Conservation (phyloP, 2,888 invertebrate species). For the Prenolepis imparis region DNA sequence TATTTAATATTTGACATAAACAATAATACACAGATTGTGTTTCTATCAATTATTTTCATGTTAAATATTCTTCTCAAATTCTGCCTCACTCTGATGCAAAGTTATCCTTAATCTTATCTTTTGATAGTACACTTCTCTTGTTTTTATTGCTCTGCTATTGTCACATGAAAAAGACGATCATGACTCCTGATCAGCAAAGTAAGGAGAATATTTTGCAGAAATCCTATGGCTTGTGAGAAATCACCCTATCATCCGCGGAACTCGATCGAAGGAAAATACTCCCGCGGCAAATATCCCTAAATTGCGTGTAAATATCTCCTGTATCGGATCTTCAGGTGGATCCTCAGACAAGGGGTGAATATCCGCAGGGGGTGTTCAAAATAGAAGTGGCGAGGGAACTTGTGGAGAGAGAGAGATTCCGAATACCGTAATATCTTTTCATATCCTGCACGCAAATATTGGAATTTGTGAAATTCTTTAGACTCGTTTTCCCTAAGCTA, state of each 20-base stretch:
- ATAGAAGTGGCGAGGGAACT: slow-evolving; percentile 66
- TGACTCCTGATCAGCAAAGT: slow-evolving; percentile 32
- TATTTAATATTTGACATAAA: neutral
- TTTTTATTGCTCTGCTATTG: neutral
- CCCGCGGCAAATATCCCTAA: slow-evolving; percentile 77
- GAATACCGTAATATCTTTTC: slow-evolving; percentile 68
- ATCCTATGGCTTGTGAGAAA: slow-evolving; percentile 55
- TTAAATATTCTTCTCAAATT: neutral
- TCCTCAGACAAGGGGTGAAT: slow-evolving; percentile 68
- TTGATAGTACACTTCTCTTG: neutral
- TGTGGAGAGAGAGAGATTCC: slow-evolving; percentile 57
- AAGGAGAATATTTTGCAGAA: slow-evolving; percentile 40
- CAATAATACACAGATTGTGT: neutral
- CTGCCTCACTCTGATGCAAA: neutral
- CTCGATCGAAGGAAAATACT: slow-evolving; percentile 59
- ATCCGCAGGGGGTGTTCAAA: slow-evolving; percentile 67
- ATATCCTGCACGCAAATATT: slow-evolving; percentile 69
- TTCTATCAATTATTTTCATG: neutral
- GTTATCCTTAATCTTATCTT: neutral
- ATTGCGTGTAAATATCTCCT: slow-evolving; percentile 79
- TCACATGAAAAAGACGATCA: slow-evolving; percentile 7
- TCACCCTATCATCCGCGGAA: slow-evolving; percentile 54
- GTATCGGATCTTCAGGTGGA: slow-evolving; percentile 78
- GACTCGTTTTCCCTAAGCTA: slow-evolving; percentile 8
- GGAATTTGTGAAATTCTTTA: slow-evolving; percentile 48